Percentiles rank a stretch among this genome's conserved stretches.
Evolutionary conservation across 2,113 vertebrate genomes (phyloP).

Genomic region (Tapirus terrestris): DNA sequence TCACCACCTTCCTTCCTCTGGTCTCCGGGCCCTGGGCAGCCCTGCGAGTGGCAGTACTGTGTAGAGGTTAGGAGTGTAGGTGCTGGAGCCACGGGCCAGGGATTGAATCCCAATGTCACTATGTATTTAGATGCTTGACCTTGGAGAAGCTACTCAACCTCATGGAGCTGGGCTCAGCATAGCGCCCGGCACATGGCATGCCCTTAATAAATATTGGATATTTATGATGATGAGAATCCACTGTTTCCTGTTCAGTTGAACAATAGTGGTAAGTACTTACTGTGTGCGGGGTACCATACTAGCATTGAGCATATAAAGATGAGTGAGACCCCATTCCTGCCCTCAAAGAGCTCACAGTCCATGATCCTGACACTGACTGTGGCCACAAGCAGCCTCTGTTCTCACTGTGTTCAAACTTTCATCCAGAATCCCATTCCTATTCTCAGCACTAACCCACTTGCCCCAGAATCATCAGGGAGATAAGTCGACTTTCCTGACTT

Average conservation of each 20-base stretch:
- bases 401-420: background rate
- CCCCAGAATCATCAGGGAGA: background rate
- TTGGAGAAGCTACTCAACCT: background rate
- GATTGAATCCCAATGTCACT: background rate
- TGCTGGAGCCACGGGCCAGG: background rate
- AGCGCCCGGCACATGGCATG: background rate
- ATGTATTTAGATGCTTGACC: background rate
- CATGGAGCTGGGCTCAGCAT: background rate
- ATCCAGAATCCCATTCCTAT: background rate
- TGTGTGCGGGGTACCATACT: background rate
- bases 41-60: fast-evolving
- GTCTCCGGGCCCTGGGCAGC: too few species aligned
- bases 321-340: background rate
- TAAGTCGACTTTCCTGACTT: background rate
- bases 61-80: background rate
- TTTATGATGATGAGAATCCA: background rate
- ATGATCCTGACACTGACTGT: too few species aligned
- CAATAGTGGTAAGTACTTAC: background rate
- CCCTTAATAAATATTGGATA: background rate
- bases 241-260: background rate
- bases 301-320: background rate
- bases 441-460: background rate
- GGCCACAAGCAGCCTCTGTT: background rate
- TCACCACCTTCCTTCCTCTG: background rate
- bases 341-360: too few species aligned